Evolutionary conservation across 2,888 invertebrate species (phyloP).

Genomic region (Acrobeloides nanus): DNA sequence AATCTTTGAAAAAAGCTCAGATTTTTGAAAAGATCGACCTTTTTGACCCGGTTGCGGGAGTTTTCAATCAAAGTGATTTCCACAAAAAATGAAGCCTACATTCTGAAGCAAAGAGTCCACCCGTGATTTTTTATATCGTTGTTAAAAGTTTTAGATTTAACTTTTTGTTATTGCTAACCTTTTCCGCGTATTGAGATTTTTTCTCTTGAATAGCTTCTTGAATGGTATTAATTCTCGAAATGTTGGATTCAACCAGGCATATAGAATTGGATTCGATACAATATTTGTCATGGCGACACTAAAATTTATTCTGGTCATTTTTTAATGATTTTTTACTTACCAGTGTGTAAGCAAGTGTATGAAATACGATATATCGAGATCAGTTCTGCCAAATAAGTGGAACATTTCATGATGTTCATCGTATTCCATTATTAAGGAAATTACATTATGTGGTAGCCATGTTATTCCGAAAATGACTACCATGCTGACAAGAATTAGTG

Average conservation of each 20-base stretch:
- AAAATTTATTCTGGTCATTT: conserved; percentile 22
- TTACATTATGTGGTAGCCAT: conserved; percentile 37
- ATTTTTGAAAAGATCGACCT: too few relatives aligned
- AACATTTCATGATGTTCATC: conserved; percentile 32
- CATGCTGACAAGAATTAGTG: conserved; percentile 31
- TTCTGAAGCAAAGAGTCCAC: too few relatives aligned
- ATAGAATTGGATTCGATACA: conserved; percentile 36
- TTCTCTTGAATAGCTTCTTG: conserved; percentile 18
- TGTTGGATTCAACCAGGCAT: conserved; percentile 37
- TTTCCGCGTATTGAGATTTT: too few relatives aligned
- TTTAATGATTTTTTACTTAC: conserved; percentile 18
- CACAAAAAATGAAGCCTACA: too few relatives aligned
- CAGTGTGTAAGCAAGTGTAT: conserved; percentile 43
- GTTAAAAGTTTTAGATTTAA: too few relatives aligned
- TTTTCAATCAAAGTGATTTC: too few relatives aligned
- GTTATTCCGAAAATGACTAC: conserved; percentile 35
- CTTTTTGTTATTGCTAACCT: too few relatives aligned
- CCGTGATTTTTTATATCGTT: too few relatives aligned
- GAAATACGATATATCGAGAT: conserved; percentile 39
- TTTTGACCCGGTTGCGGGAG: too few relatives aligned
- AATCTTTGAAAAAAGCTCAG: too few relatives aligned
- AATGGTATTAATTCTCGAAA: conserved; percentile 31
- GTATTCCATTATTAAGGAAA: conserved; percentile 35
- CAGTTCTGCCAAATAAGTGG: too few relatives aligned
- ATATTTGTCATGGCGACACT: conserved; percentile 32